Conservation (phyloP, 2,888 invertebrate genomes). For the Lordiphosa fenestrarum region DNA sequence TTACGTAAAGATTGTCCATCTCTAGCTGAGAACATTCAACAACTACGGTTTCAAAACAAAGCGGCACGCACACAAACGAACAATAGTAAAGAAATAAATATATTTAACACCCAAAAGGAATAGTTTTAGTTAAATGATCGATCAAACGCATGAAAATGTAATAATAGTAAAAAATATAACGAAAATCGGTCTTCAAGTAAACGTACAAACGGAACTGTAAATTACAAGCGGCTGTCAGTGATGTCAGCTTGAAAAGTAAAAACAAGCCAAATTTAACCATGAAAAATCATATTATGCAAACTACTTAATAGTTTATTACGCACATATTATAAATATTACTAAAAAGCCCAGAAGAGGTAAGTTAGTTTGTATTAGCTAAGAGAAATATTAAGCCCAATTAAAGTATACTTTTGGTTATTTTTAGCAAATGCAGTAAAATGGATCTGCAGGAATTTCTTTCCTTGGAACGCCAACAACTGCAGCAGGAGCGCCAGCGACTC, state of each 20-base stretch:
- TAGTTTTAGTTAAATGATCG: no score
- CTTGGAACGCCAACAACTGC: conserved; percentile 55
- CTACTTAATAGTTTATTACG: no score
- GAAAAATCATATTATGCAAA: not conserved
- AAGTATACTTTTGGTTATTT: not conserved
- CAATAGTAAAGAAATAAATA: not conserved
- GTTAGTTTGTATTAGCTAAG: not conserved
- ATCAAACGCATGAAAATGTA: no score
- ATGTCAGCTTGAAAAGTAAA: conserved; percentile 1
- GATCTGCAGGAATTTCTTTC: conserved; percentile 65
- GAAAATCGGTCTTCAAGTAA: not conserved
- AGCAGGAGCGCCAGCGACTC: conserved; percentile 56
- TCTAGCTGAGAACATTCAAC: not conserved
- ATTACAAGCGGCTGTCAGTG: conserved; percentile 5
- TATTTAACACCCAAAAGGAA: no score
- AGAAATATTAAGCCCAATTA: not conserved
- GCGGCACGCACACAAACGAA: not conserved
- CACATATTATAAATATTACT: no score
- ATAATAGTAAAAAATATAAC: no score
- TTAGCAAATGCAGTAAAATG: conserved; percentile 37
- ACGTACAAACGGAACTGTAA: not conserved
- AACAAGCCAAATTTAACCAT: not conserved
- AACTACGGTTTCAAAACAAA: not conserved
- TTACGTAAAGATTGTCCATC: not conserved
- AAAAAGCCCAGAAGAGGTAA: no score